A percentile compares a stretch with the other conserved stretches of the same genome.
Conservation (phyloP, 1,140 invertebrate genomes). For the Atta cephalotes region DNA sequence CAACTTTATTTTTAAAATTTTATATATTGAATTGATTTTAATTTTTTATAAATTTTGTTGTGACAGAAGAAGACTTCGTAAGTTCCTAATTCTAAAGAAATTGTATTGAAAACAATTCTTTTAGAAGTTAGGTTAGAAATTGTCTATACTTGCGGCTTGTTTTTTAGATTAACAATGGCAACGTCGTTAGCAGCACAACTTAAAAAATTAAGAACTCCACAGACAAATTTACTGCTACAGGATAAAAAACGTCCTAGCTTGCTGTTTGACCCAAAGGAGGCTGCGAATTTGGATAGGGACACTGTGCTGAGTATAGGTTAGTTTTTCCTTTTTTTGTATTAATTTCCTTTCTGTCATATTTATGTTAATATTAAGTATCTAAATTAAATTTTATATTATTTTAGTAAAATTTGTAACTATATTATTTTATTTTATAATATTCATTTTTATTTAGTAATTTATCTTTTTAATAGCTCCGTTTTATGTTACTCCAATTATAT, state of each 20-base stretch:
- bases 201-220: slow-evolving; percentile 92
- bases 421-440: neutral
- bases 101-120: neutral
- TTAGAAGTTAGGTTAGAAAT: neutral
- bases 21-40: neutral
- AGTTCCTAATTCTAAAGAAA: neutral
- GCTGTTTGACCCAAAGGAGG: slow-evolving; percentile 95
- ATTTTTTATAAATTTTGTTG: neutral
- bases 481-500: neutral
- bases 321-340: neutral
- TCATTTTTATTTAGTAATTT: neutral
- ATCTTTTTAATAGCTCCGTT: neutral
- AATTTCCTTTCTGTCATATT: neutral
- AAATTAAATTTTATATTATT: neutral
- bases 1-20: neutral
- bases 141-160: neutral
- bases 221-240: slow-evolving; percentile 90
- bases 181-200: slow-evolving; percentile 95
- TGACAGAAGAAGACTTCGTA: neutral
- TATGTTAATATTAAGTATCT: slow-evolving; percentile 6
- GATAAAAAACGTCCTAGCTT: slow-evolving; percentile 92
- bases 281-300: slow-evolving; percentile 93
- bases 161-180: slow-evolving; percentile 81
- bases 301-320: slow-evolving; percentile 94
- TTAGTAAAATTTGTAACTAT: neutral